Base-by-base conservation (phyloP, 2,888 invertebrate species). In the Kuschelorhynchus macadamiae region DNA sequence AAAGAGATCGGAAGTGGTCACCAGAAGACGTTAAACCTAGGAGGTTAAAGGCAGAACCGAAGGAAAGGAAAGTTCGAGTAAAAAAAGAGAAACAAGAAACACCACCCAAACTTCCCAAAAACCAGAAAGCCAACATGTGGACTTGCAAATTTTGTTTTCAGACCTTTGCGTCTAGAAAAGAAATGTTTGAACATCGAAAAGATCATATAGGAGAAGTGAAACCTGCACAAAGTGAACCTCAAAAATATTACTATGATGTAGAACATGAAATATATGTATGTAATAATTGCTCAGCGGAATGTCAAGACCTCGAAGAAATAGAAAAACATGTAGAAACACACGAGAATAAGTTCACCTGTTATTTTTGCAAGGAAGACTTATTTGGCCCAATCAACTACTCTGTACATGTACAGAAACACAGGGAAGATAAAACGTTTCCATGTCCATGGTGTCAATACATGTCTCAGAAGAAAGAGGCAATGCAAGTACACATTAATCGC, bases 321-420 rank as follows among this genome's bases (percentile, higher is more conserved):
- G 74, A 74, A 32, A 74, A 75, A 17, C 80, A 80, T 52, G 62
- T 76, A 1, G 72, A 74, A 49, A 74, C 72, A 0, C 75, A 85
- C 68, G 75, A 76, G 36, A 75, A 76, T 52, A 76, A 73, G 49
- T 75, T 75, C 59, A 86, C 85, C 0, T 82, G 82, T 52, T 71
- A 74, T 8, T 68, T 73, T 9, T 82, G 82, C 64, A 71, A 75
- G 32, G 72, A 76, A 55, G 72, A 67, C 7, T 73, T 80, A 20
- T 71, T 72, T n/a, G 78, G 79, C 5, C 76, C 79, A 1, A 76
- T 79, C 55, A 76, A 79, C 60, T 81, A 76, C 57, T 73, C 80
- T 0, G 66, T 73, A 3, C 82, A 82, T 62, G 75, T 77, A 66
- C 77, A 78, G 21, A 76, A 74, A 17, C 82, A 82, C 55, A 71